Conservation (phyloP, 2,797 vertebrate species). For the Anguilla anguilla region DNA sequence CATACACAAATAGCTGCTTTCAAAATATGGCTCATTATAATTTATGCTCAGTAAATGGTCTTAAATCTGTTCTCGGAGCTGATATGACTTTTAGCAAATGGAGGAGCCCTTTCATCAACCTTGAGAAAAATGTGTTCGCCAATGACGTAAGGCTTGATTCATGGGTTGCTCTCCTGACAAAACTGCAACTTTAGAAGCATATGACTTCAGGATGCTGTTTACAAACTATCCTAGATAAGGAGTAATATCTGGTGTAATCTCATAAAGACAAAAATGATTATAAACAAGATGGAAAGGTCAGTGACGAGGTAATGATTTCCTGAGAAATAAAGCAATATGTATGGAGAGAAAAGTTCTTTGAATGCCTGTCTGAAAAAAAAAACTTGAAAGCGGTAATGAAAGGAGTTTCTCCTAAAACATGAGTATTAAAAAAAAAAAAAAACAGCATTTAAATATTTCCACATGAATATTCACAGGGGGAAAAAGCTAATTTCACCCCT, state of each 20-base stretch:
- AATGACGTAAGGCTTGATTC: background rate
- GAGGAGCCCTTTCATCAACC: slow-evolving; percentile 14
- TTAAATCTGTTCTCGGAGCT: background rate
- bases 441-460: slow-evolving; percentile 24
- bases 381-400: slow-evolving; percentile 12
- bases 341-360: background rate
- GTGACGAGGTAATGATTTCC: background rate
- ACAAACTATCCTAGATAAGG: background rate
- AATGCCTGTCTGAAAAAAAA: background rate
- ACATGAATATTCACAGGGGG: slow-evolving; percentile 30
- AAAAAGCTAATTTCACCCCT: slow-evolving; percentile 27
- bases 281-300: background rate
- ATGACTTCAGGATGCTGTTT: background rate
- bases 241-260: background rate
- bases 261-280: background rate
- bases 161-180: background rate
- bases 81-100: background rate
- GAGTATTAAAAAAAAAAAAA: slow-evolving; percentile 20
- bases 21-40: slow-evolving; percentile 26
- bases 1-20: slow-evolving; percentile 32
- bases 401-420: slow-evolving; percentile 9
- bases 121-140: background rate
- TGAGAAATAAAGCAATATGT: background rate
- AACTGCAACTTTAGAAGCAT: slow-evolving; percentile 11
- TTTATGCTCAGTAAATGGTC: slow-evolving; percentile 7